Evolutionary conservation across 1,140 invertebrate species (phyloP), one percentile per base, ranked within the genome.

Genomic region (Achroia grisella): DNA sequence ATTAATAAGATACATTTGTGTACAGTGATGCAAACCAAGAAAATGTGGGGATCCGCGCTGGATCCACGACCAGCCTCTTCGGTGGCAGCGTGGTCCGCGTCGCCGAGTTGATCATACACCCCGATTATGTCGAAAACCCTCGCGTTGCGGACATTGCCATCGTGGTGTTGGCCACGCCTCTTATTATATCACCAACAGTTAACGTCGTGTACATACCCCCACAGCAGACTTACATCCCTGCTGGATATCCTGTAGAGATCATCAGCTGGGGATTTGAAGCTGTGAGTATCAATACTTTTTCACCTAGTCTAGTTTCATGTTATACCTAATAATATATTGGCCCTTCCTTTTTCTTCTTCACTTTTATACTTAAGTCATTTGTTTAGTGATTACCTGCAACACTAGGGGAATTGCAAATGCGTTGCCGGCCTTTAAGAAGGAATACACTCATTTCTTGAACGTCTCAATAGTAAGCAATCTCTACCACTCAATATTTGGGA

Each of bases 171-270:
- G 8, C 39, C 27, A 5, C 14, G 0, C 28, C 14, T 0, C 1
- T 40, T 10, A 12, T n/a, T 10, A 29, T 40, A 2, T 30, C 14
- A 10, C 27, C 28, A n/a, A 9, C 10, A 8, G 11, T 40, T 4
- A 29, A 23, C 8, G 11, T 40, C 9, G 28, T 30, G 4, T 40
- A 40, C 39, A 40, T 40, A 12, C 39, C 39, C 9, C 39, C 39
- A 9, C 39, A 40, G 10, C n/a, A 40, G 9, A 40, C 39, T 1
- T 30, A 30, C 12, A 40, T 40, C 10, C 39, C 39, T 29, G 39
- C 29, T 12, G 39, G 39, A 11, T 40, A 40, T 12, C 23, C 39
- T 13, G 39, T 40, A 10, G 17, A 30, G 11, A 27, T 23, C 11
- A 8, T 40, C 1, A 30, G 39, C 28, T 40, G 39, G 39, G 39